Evolutionary conservation across 37 sponge, comb jelly and placozoan genomes (phyloP).

Genomic region (Beroe ovata): DNA sequence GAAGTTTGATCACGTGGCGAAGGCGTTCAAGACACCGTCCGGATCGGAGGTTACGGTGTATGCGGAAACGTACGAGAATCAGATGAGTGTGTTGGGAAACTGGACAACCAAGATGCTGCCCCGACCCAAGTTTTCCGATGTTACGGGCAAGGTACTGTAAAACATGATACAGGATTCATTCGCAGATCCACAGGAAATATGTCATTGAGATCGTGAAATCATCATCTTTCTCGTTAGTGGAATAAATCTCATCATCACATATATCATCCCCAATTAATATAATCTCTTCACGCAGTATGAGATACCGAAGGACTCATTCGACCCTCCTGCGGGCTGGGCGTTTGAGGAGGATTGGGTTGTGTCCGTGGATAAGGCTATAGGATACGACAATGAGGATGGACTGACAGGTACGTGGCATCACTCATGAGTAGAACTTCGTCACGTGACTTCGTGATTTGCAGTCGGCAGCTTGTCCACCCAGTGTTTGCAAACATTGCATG

Average conservation of each 20-base stretch:
- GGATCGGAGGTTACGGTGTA: slow-evolving; percentile 57
- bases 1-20: slow-evolving; percentile 60
- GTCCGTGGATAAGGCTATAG: background rate
- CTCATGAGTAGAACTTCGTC: background rate
- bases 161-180: too few relatives aligned
- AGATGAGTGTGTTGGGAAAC: slow-evolving; percentile 27
- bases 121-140: slow-evolving; percentile 37
- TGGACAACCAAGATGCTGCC: slow-evolving; percentile 34
- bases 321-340: slow-evolving; percentile 9
- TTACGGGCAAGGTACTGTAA: slow-evolving; percentile 48
- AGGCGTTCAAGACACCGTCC: slow-evolving; percentile 7
- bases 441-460: too few relatives aligned
- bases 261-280: too few relatives aligned
- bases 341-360: slow-evolving; percentile 50
- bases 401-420: background rate
- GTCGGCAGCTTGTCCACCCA: too few relatives aligned
- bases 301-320: slow-evolving; percentile 45
- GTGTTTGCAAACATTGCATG: too few relatives aligned
- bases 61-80: slow-evolving; percentile 55
- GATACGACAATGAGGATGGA: slow-evolving; percentile 29
- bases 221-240: too few relatives aligned
- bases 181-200: too few relatives aligned
- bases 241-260: too few relatives aligned
- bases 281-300: slow-evolving; percentile 60
- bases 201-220: too few relatives aligned